Percentiles rank a stretch among this genome's conserved stretches.
These are phyloP conservation scores for Acanthiza pusilla DNA, from an alignment of 2,797 vertebrate species.

Conservation along the genomic window DNA sequence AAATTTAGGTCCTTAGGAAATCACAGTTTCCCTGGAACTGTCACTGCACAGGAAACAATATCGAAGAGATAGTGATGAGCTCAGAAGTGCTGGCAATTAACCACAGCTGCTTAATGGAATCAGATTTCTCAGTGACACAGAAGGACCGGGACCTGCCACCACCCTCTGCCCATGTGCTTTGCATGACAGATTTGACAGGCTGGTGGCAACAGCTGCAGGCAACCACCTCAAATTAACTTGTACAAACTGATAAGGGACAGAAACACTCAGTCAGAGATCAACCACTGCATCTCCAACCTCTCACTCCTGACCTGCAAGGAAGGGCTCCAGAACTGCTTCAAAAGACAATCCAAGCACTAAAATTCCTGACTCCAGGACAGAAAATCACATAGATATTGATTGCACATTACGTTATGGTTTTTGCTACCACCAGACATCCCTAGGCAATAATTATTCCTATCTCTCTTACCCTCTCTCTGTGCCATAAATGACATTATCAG, in stretches of 20 bases:
- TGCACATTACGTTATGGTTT: neutral
- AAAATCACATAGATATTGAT: neutral
- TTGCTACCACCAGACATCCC: neutral
- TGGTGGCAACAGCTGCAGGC: neutral
- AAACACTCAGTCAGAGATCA: neutral
- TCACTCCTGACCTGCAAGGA: neutral
- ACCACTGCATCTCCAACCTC: neutral
- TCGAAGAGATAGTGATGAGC: neutral
- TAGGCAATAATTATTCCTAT: neutral
- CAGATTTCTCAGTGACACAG: neutral
- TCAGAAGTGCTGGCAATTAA: neutral
- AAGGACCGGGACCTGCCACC: neutral
- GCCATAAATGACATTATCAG: constrained; percentile 30
- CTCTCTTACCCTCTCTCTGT: neutral
- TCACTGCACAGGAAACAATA: neutral
- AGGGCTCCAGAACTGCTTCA: neutral
- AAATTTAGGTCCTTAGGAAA: neutral
- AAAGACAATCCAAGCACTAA: neutral
- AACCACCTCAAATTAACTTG: neutral
- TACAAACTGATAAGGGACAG: neutral
- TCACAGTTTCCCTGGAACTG: neutral
- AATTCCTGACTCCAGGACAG: neutral
- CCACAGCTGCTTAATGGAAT: neutral
- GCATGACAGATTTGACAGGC: neutral
- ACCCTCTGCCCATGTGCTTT: neutral